Conservation (phyloP, 2,113 vertebrate genomes). For the Gymnobelideus leadbeateri region DNA sequence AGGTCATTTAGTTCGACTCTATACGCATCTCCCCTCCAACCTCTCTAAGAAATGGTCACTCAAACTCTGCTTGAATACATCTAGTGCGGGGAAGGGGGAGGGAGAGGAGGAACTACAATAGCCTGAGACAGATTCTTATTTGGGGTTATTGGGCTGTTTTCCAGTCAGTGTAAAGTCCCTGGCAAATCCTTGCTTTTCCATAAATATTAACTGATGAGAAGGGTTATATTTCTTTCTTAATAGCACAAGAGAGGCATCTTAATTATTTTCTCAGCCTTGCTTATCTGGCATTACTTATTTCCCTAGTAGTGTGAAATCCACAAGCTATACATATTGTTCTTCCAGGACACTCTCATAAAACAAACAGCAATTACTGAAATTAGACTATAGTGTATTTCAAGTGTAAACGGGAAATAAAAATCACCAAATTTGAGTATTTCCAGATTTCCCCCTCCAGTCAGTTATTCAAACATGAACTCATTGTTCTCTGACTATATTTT, state of each 20-base stretch:
- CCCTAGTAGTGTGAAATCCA: background rate
- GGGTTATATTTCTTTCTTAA: slow-evolving; percentile 36
- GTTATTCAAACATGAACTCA: slow-evolving; percentile 24
- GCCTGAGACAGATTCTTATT: background rate
- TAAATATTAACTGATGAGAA: slow-evolving; percentile 42
- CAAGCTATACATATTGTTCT: background rate
- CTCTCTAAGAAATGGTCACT: background rate
- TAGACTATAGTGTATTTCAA: background rate
- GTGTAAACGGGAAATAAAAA: background rate
- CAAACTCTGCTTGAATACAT: background rate
- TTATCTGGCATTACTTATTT: slow-evolving; percentile 26
- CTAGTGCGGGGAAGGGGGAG: background rate
- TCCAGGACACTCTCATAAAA: background rate
- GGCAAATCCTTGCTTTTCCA: background rate
- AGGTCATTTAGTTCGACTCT: background rate
- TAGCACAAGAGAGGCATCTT: background rate
- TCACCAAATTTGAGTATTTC: slow-evolving; percentile 12
- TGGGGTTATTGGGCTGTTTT: background rate
- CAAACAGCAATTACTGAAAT: slow-evolving; percentile 3
- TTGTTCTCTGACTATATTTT: slow-evolving; percentile 1
- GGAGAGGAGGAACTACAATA: background rate
- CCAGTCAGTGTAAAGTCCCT: background rate
- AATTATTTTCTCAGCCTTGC: background rate
- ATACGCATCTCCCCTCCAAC: background rate
- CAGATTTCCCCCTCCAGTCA: background rate